Conservation (phyloP, 2,888 invertebrate genomes). For the Fragum whitleyi region DNA sequence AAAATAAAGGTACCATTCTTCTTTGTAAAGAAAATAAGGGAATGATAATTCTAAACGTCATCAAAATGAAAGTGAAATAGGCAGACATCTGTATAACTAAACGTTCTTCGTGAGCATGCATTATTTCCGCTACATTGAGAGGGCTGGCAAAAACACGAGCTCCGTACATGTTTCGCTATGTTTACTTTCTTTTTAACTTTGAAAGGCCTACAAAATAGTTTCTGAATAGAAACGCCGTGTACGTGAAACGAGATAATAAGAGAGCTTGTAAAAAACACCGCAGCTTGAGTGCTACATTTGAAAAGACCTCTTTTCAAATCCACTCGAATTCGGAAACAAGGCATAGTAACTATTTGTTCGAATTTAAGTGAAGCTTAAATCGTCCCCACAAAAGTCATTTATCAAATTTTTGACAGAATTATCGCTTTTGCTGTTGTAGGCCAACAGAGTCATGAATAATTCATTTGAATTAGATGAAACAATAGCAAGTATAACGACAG, state of each 20-base stretch:
- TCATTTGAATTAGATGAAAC: slow-evolving; percentile 29
- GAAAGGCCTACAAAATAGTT: slow-evolving; percentile 29
- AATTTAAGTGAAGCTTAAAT: slow-evolving; percentile 59
- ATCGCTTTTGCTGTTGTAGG: slow-evolving; percentile 49
- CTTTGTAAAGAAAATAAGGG: too few species aligned
- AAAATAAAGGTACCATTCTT: too few species aligned
- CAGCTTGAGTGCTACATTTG: slow-evolving; percentile 6
- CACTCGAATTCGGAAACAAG: slow-evolving; percentile 32
- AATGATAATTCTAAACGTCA: too few species aligned
- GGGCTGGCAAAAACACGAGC: background rate
- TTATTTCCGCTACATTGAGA: slow-evolving; percentile 21
- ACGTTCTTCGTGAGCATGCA: slow-evolving; percentile 19
- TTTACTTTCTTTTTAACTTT: slow-evolving; percentile 25
- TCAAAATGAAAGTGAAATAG: slow-evolving; percentile 18
- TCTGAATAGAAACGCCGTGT: slow-evolving; percentile 30
- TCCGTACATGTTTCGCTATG: slow-evolving; percentile 12
- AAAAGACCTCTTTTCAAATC: slow-evolving; percentile 26
- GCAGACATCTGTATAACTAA: slow-evolving; percentile 17
- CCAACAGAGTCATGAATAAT: slow-evolving; percentile 20
- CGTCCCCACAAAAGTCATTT: slow-evolving; percentile 57
- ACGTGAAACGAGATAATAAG: slow-evolving; percentile 19
- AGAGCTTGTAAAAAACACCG: slow-evolving; percentile 18
- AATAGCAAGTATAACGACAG: slow-evolving; percentile 16
- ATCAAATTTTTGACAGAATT: slow-evolving; percentile 65
- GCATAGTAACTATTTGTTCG: slow-evolving; percentile 55